Conservation (phyloP, 2,888 invertebrate genomes). For the Vesta saturnalis region DNA sequence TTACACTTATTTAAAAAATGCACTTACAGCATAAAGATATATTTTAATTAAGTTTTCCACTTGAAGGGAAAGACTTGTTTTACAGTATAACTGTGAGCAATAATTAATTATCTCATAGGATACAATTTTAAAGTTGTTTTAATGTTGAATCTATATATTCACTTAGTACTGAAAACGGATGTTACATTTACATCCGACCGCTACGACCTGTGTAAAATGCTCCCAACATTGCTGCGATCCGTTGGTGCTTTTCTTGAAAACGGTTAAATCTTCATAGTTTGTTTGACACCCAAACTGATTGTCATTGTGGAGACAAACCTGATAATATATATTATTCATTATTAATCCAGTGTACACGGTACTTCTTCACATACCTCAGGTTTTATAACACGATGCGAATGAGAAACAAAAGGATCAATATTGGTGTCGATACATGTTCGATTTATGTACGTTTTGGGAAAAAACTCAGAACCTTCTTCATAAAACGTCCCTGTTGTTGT, state of each 20-base stretch:
- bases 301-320: slow-evolving; percentile 27
- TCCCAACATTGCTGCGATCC: slow-evolving; percentile 31
- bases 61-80: no score
- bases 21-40: no score
- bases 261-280: slow-evolving; percentile 21
- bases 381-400: slow-evolving; percentile 11
- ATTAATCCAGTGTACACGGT: not conserved
- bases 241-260: slow-evolving; percentile 24
- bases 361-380: slow-evolving; percentile 10
- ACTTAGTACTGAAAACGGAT: slow-evolving; percentile 35
- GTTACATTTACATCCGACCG: slow-evolving; percentile 47
- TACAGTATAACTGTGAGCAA: no score
- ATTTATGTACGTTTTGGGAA: slow-evolving; percentile 46
- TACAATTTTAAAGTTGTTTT: no score
- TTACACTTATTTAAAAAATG: no score
- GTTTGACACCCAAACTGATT: slow-evolving; percentile 32
- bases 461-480: slow-evolving; percentile 49
- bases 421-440: slow-evolving; percentile 31
- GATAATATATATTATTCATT: not conserved
- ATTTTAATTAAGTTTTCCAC: no score
- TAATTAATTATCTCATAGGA: no score
- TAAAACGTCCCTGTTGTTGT: slow-evolving; percentile 15
- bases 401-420: slow-evolving; percentile 23
- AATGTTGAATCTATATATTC: no score
- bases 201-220: slow-evolving; percentile 27